Evolutionary conservation across 2,888 invertebrate genomes (phyloP).

Genomic region (Craniophora ligustri): DNA sequence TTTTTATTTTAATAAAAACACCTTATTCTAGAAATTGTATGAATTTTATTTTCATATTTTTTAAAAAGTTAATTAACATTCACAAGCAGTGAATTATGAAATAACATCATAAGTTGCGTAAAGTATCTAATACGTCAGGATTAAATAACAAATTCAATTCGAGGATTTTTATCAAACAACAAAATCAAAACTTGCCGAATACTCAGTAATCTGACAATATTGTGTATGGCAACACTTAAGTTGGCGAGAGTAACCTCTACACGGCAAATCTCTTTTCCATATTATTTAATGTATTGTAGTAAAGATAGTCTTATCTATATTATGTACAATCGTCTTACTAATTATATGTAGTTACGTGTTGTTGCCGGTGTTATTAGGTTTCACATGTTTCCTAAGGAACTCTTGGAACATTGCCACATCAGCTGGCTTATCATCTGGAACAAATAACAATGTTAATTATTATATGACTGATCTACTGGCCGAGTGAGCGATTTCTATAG

Average conservation of each 20-base stretch:
- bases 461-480: neutral
- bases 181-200: too few relatives aligned
- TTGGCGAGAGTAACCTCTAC: neutral
- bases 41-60: conserved; percentile 9
- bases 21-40: neutral
- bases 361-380: conserved; percentile 68
- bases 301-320: conserved; percentile 38
- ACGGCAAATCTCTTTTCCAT: neutral
- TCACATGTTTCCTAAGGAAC: conserved; percentile 80
- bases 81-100: too few relatives aligned
- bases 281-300: neutral
- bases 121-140: too few relatives aligned
- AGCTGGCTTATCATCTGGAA: conserved; percentile 80
- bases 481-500: too few relatives aligned
- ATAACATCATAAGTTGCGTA: too few relatives aligned
- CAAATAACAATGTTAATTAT: conserved; percentile 6
- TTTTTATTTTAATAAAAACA: conserved; percentile 43
- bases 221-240: too few relatives aligned
- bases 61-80: too few relatives aligned
- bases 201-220: too few relatives aligned
- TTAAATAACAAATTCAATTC: too few relatives aligned
- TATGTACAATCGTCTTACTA: conserved; percentile 48
- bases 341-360: conserved; percentile 55
- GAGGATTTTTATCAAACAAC: too few relatives aligned
- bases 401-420: conserved; percentile 82